Percentiles rank a stretch among this genome's conserved stretches.
These are phyloP conservation scores for Sclerodermus sp. DNA, from an alignment of 2,888 invertebrate species.

Conservation along the genomic window DNA sequence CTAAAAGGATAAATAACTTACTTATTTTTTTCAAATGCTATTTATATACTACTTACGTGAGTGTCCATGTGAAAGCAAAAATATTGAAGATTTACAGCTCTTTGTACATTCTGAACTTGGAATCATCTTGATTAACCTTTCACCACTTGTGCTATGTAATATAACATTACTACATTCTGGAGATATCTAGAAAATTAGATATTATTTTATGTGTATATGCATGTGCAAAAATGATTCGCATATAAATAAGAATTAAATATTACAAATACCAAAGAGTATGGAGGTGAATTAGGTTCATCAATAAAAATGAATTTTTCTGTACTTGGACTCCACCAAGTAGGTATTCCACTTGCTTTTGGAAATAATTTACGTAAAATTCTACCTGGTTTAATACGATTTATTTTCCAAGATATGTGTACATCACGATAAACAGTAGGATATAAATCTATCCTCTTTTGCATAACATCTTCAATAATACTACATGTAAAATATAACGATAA, in stretches of 20 bases:
- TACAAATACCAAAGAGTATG: slow-evolving; percentile 64
- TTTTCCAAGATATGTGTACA: slow-evolving; percentile 65
- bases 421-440: slow-evolving; percentile 34
- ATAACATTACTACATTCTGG: slow-evolving; percentile 83
- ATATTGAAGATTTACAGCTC: slow-evolving; percentile 71
- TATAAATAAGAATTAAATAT: background rate
- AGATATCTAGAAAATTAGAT: slow-evolving; percentile 52
- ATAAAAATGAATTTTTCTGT: slow-evolving; percentile 77
- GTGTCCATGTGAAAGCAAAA: slow-evolving; percentile 70
- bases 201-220: slow-evolving; percentile 3
- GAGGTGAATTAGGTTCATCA: slow-evolving; percentile 69
- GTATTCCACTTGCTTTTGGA: slow-evolving; percentile 70
- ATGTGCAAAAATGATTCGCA: too few species aligned
- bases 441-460: slow-evolving; percentile 33
- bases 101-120: slow-evolving; percentile 78
- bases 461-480: slow-evolving; percentile 40
- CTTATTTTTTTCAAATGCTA: background rate
- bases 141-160: slow-evolving; percentile 73
- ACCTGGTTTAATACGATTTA: slow-evolving; percentile 76
- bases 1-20: slow-evolving; percentile 54
- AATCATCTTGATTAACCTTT: slow-evolving; percentile 70
- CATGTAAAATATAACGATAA: slow-evolving; percentile 3
- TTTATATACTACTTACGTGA: slow-evolving; percentile 67
- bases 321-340: slow-evolving; percentile 70
- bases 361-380: slow-evolving; percentile 73